Evolutionary conservation across 2,797 vertebrate species (phyloP).

Genomic region (Propithecus perrieri): DNA sequence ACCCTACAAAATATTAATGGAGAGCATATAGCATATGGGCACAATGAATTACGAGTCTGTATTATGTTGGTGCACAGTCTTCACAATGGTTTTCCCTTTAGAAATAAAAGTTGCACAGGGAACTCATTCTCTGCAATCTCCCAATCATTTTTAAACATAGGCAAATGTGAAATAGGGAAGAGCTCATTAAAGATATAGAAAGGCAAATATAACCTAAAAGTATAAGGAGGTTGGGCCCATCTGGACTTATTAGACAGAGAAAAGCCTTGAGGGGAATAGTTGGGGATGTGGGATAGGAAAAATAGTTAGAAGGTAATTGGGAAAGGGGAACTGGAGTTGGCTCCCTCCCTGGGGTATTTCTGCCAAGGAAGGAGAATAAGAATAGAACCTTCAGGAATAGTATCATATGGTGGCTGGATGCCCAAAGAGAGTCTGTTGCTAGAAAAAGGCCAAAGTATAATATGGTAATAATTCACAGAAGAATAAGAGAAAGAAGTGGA

Average conservation of each 20-base stretch:
- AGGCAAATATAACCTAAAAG: slow-evolving; percentile 65
- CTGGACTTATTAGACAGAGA: slow-evolving; percentile 69
- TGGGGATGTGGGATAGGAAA: slow-evolving; percentile 44
- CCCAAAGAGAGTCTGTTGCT: slow-evolving; percentile 53
- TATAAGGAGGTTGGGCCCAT: slow-evolving; percentile 53
- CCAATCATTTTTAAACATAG: slow-evolving; percentile 59
- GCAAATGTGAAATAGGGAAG: slow-evolving; percentile 42
- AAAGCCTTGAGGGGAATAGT: slow-evolving; percentile 65
- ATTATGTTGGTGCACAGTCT: neutral
- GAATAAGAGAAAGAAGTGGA: slow-evolving; percentile 25
- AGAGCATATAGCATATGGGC: neutral
- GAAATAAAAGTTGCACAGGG: slow-evolving; percentile 48
- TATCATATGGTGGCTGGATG: slow-evolving; percentile 52
- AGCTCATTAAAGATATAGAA: slow-evolving; percentile 62
- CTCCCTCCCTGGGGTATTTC: slow-evolving; percentile 60
- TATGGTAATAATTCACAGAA: slow-evolving; percentile 47
- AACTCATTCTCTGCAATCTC: slow-evolving; percentile 49
- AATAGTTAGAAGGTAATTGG: slow-evolving; percentile 69
- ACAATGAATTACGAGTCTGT: slow-evolving; percentile 25
- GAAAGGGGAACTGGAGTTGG: slow-evolving; percentile 56
- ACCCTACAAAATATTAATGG: slow-evolving; percentile 43
- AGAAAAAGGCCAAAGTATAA: slow-evolving; percentile 63
- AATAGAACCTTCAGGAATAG: slow-evolving; percentile 71
- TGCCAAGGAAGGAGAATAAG: slow-evolving; percentile 67
- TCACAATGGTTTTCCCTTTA: slow-evolving; percentile 50